Percentiles rank a stretch among this genome's conserved stretches.
Evolutionary conservation across 2,797 vertebrate genomes (phyloP).

Genomic region (Molossus alvarezi): DNA sequence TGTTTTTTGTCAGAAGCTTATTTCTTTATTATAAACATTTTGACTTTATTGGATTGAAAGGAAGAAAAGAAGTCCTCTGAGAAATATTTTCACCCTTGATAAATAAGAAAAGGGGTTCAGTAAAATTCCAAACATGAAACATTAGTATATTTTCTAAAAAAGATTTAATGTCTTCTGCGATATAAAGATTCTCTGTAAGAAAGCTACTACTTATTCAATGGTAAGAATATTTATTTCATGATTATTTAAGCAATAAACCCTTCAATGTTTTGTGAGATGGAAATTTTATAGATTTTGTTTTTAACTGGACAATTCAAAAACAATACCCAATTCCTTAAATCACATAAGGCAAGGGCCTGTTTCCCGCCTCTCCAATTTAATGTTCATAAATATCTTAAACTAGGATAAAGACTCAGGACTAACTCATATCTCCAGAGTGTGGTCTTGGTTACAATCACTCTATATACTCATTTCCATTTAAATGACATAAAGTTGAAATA

Average conservation of each 20-base stretch:
- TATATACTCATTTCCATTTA: constrained; percentile 10
- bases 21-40: constrained; percentile 60
- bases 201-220: not conserved
- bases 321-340: constrained; percentile 64
- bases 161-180: constrained; percentile 43
- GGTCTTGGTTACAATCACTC: constrained; percentile 33
- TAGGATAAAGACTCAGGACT: not conserved
- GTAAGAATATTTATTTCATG: constrained; percentile 34
- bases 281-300: constrained; percentile 47
- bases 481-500: constrained; percentile 50
- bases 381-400: constrained; percentile 46
- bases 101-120: constrained; percentile 57
- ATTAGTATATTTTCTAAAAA: constrained; percentile 55
- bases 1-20: constrained; percentile 45
- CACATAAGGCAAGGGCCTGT: not conserved
- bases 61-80: constrained; percentile 50
- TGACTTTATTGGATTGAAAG: constrained; percentile 63
- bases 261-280: constrained; percentile 38
- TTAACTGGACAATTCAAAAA: constrained; percentile 35
- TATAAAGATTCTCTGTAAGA: not conserved
- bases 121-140: constrained; percentile 51
- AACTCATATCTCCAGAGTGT: not conserved
- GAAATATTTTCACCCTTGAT: constrained; percentile 54
- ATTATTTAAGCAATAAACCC: constrained; percentile 57
- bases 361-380: constrained; percentile 54